phyloP scores from a whole-genome alignment of 1,140 invertebrate species.

The Zeugodacus cucurbitae region DNA sequence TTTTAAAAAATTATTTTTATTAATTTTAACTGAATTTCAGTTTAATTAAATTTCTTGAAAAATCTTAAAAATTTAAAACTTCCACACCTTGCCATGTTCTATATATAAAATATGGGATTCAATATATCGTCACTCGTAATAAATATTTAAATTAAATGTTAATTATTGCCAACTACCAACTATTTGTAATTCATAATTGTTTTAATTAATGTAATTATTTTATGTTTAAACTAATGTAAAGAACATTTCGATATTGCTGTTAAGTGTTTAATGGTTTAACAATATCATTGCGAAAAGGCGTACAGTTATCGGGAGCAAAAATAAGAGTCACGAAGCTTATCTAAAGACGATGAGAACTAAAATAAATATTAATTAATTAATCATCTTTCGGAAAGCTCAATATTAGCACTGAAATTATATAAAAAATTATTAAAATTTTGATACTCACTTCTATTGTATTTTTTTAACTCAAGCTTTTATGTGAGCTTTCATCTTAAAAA shows the following conservation, averaged over 20 bases:
- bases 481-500: no score
- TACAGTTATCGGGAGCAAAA: not conserved
- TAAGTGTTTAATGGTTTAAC: conserved; percentile 23
- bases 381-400: not conserved
- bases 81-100: no score
- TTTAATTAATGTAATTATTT: conserved; percentile 2
- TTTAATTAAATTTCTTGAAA: no score
- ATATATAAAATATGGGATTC: not conserved
- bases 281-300: not conserved
- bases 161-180: not conserved
- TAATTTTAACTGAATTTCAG: no score
- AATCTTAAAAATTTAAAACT: no score
- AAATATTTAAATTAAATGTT: not conserved
- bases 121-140: not conserved
- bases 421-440: no score
- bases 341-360: no score
- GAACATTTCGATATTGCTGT: not conserved
- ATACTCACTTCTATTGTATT: no score
- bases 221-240: not conserved
- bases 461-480: no score
- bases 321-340: not conserved
- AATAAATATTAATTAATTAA: no score
- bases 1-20: no score
- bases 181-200: conserved; percentile 7
- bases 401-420: no score